Conservation (phyloP, 2,888 invertebrate genomes). For the Melipona beecheii region DNA sequence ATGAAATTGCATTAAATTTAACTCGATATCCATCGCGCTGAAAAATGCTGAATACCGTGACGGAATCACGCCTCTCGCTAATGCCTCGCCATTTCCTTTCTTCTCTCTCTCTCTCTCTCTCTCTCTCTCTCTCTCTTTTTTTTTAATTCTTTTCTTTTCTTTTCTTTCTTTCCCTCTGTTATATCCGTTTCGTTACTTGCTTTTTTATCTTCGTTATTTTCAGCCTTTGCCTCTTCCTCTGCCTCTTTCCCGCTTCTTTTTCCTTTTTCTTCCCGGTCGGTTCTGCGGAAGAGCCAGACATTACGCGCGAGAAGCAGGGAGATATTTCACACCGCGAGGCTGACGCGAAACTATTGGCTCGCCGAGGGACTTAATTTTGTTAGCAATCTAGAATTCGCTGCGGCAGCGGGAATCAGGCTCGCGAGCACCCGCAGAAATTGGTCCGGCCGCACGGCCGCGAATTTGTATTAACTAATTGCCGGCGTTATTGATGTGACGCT, state of each 20-base stretch:
- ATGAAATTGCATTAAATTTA: conserved; percentile 70
- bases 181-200: neutral
- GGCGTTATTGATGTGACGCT: conserved; percentile 15
- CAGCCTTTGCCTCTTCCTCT: neutral
- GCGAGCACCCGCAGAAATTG: conserved; percentile 41
- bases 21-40: conserved; percentile 65
- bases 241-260: neutral
- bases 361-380: conserved; percentile 62
- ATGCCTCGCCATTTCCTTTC: conserved; percentile 32
- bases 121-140: neutral
- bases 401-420: conserved; percentile 44
- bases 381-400: conserved; percentile 65
- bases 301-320: conserved; percentile 40
- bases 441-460: conserved; percentile 9
- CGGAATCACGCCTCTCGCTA: conserved; percentile 57
- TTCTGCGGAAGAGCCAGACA: conserved; percentile 15
- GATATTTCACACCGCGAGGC: conserved; percentile 61
- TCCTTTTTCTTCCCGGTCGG: neutral
- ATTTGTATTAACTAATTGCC: conserved; percentile 55
- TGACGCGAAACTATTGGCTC: conserved; percentile 64
- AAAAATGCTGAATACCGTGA: conserved; percentile 65
- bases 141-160: neutral
- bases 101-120: neutral
- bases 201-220: neutral
- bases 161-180: too few relatives aligned